Conservation (phyloP, 2,888 invertebrate genomes). For the Lissonota sp. region DNA sequence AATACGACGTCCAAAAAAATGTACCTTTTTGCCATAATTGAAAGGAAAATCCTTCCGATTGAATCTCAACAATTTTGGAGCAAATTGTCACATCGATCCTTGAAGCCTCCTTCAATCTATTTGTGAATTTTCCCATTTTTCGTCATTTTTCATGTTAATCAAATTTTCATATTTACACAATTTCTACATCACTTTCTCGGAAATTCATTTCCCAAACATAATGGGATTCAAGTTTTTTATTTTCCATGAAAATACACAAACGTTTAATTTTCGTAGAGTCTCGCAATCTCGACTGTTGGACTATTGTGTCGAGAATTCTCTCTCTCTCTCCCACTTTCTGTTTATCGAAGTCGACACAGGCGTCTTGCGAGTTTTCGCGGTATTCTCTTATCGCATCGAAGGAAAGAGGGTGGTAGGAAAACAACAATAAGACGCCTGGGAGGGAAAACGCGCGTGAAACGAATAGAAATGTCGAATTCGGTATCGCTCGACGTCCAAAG, state of each 20-base stretch:
- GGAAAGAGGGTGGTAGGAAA: too few species aligned
- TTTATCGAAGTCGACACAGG: too few species aligned
- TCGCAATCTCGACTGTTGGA: too few species aligned
- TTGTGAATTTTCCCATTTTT: constrained; percentile 12
- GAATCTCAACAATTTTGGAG: constrained; percentile 29
- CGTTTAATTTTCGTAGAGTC: too few species aligned
- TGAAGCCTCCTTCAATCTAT: background rate
- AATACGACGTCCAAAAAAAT: constrained; percentile 33
- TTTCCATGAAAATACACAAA: too few species aligned
- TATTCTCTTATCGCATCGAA: constrained; percentile 43
- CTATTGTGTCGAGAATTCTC: too few species aligned
- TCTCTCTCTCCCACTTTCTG: constrained; percentile 6
- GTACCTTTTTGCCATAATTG: background rate
- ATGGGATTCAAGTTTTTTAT: background rate
- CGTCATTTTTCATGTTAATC: too few species aligned
- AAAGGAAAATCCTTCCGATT: constrained; percentile 29
- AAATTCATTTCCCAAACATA: too few species aligned
- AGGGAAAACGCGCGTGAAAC: constrained; percentile 25
- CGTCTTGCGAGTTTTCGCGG: constrained; percentile 33
- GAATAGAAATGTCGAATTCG: constrained; percentile 43
- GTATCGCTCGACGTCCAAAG: constrained; percentile 13
- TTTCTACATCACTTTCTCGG: too few species aligned
- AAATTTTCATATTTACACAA: too few species aligned
- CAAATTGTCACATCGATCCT: background rate
- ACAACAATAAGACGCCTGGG: constrained; percentile 32